Evolutionary conservation across 2,888 invertebrate genomes (phyloP), one percentile per base, ranked within the genome.

Genomic region (Elegia similella): DNA sequence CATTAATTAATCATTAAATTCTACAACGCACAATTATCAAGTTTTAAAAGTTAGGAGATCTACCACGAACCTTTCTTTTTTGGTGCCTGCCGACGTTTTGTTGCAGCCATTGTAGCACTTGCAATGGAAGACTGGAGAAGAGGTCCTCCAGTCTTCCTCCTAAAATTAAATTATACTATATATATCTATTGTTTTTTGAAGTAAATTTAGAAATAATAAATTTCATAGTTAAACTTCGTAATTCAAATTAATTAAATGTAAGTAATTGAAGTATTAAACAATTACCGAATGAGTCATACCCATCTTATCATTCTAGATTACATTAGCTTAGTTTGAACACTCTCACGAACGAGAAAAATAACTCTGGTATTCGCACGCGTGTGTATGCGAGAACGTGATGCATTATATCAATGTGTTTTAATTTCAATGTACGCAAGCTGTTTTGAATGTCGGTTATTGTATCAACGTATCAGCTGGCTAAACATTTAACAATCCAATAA

Each of bases 401-500:
- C 60, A 67, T 74, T 70, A 72, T 74, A 72, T 74, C 68, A 78
- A 74, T 73, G 69, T 75, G 65, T 73, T 70, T 73, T 75, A 75
- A 76, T 76, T 75, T 68, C 61, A 69, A 70, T 68, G 69, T 68
- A 74, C 71, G 72, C 71, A 69, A 70, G 70, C 68, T 72, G 74
- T 73, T 79, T 74, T 76, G 69, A 72, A 73, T 74, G 66, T 68
- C 63, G 63, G 59, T 64, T 60, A 68, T 66, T 69, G 71, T 70
- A 73, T 29, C 2, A 23, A 23, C 62, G 54, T 60, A 76, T 73
- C 87, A 87, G 78, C 86, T 88, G 87, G 68, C 67, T 76, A 88
- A 86, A 88, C 70, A 80, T 74, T 63, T 64, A 80, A 82, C 83
- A 84, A 83, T 83, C 70, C 73, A 65, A 38, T 78, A 78, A 80